Percentiles rank a stretch among this genome's conserved stretches.
Conservation (phyloP, 2,113 vertebrate species). For the Anser cygnoides region DNA sequence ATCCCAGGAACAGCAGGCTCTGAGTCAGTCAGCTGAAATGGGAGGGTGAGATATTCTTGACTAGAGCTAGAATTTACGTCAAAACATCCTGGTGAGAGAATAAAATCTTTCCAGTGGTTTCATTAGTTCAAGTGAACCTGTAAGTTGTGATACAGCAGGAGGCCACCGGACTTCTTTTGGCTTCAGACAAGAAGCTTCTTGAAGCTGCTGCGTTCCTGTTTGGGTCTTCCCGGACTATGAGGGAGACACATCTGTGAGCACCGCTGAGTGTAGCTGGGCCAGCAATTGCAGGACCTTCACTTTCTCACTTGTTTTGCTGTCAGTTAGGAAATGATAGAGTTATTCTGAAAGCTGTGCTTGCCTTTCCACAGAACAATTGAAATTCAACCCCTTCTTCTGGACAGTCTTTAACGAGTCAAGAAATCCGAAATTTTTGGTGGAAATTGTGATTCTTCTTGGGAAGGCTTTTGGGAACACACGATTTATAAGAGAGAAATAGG, state of each 20-base stretch:
- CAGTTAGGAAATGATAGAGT: background rate
- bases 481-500: background rate
- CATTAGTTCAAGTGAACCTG: background rate
- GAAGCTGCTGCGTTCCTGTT: background rate
- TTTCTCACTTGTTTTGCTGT: background rate
- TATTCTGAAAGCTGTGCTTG: background rate
- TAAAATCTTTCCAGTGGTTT: background rate
- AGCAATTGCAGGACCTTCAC: background rate
- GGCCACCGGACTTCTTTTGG: background rate
- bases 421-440: background rate
- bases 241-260: rapidly evolving
- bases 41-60: background rate
- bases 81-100: background rate
- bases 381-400: background rate
- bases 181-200: background rate
- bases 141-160: background rate
- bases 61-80: background rate
- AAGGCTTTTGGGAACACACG: background rate
- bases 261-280: background rate
- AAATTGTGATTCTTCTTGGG: background rate
- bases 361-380: background rate
- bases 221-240: rapidly evolving
- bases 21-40: background rate
- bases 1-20: background rate
- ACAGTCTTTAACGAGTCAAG: background rate